These are phyloP conservation scores for Aquatica leii DNA, from an alignment of 2,888 invertebrate genomes.

Conservation along the genomic window DNA sequence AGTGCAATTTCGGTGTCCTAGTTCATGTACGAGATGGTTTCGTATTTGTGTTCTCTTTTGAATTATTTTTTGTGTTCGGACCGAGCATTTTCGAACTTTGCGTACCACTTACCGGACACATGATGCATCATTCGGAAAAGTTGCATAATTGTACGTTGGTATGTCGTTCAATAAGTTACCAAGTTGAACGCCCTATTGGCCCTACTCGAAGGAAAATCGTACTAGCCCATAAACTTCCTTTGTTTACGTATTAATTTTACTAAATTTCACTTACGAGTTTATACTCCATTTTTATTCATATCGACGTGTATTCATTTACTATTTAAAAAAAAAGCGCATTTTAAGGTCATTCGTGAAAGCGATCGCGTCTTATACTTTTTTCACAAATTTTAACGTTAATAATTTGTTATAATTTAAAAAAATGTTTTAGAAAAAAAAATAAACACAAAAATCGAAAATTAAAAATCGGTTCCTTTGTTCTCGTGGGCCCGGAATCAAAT, in stretches of 20 bases:
- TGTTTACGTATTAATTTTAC: not conserved
- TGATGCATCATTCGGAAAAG: conserved; percentile 32
- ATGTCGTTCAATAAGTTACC: conserved; percentile 32
- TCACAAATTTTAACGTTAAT: too few relatives aligned
- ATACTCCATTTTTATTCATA: not conserved
- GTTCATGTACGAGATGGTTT: conserved; percentile 45
- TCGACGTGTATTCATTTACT: too few relatives aligned
- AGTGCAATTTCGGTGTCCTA: conserved; percentile 34
- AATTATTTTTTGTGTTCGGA: conserved; percentile 38
- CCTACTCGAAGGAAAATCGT: not conserved
- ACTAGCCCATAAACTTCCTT: conserved; percentile 3
- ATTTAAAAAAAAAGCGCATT: not conserved
- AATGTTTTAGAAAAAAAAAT: too few relatives aligned
- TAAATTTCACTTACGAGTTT: too few relatives aligned
- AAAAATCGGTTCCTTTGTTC: too few relatives aligned
- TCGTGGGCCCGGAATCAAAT: too few relatives aligned
- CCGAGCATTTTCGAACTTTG: conserved; percentile 18
- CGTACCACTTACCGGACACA: conserved; percentile 45
- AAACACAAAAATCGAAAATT: too few relatives aligned
- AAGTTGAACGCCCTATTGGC: conserved; percentile 26
- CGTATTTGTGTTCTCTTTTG: conserved; percentile 42
- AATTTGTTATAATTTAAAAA: too few relatives aligned
- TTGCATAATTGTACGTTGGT: conserved; percentile 20
- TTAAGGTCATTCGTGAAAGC: conserved; percentile 10
- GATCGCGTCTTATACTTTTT: too few relatives aligned